A percentile compares a stretch with the other conserved stretches of the same genome.
phyloP scores from a whole-genome alignment of 2,888 invertebrate species.

The Orthosia gothica region DNA sequence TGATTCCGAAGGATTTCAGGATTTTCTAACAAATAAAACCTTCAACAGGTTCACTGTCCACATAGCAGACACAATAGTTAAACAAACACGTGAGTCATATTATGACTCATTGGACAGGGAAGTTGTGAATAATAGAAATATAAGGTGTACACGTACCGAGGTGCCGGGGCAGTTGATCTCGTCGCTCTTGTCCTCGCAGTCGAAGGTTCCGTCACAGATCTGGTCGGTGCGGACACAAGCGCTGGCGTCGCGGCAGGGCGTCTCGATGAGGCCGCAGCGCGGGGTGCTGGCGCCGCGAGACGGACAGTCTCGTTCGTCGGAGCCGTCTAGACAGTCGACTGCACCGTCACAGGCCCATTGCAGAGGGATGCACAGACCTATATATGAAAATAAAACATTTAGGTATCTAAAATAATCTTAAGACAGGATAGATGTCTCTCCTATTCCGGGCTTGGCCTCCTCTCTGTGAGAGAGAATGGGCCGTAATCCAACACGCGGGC shows the following conservation, averaged over 20 bases:
- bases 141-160: conserved; percentile 43
- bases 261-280: conserved; percentile 63
- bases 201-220: conserved; percentile 94
- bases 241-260: conserved; percentile 64
- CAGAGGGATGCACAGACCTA: conserved; percentile 94
- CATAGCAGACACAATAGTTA: too few relatives aligned
- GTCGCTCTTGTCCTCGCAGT: conserved; percentile 95
- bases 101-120: too few relatives aligned
- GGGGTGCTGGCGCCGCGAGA: conserved; percentile 53
- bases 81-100: too few relatives aligned
- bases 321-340: conserved; percentile 95
- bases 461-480: too few relatives aligned
- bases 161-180: conserved; percentile 88
- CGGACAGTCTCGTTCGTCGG: conserved; percentile 93
- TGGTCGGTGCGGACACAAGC: conserved; percentile 90
- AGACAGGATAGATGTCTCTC: too few relatives aligned
- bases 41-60: too few relatives aligned
- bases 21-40: background rate
- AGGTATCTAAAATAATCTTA: background rate
- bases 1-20: background rate
- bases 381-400: background rate
- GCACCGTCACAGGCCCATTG: conserved; percentile 96
- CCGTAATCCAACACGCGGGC: too few relatives aligned
- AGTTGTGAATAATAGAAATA: too few relatives aligned
- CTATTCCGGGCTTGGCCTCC: too few relatives aligned